Evolutionary conservation across 2,888 invertebrate species (phyloP), one percentile per base, ranked within the genome.

Genomic region (Netelia fuscicornis): DNA sequence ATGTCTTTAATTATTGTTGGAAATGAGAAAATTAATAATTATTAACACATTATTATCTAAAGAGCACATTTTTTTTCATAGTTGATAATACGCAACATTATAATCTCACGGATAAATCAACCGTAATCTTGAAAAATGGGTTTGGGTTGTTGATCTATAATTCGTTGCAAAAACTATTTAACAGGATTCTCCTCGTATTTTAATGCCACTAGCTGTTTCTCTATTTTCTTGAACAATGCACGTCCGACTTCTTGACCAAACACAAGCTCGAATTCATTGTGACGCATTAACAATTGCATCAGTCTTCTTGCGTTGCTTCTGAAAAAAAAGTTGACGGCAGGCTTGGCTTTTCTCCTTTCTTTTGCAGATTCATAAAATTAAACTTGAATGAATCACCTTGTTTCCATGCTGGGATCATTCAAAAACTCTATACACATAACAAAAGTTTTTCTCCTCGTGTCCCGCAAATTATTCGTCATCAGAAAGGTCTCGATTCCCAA

Each of bases 121-220:
- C 10, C 13, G 10, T 3, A 11, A 13, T 11, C 0, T 48, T 11
- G 1, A 56, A 56, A 56, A 56, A 20, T 20, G 20, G 20, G 20
- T 20, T 20, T 20, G 20, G 20, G 20, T 17, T 2, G 56, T 8
- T 56, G 5, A n/a, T 56, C 56, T 9, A 56, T n/a, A 56, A 52
- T 56, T n/a, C 56, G 17, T 30, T 25, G 10, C 8, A 44, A 13
- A 20, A 25, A 62, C 60, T 8, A 74, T 11, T 62, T 62, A 2
- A 25, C 25, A 3, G 3, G 37, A 37, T 42, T 78, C 20, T 42
- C 56, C 9, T 75, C 65, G 52, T 89, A 90, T 44, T 88, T 90
- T 48, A 90, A 87, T 13, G 80, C 71, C n/a, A 90, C 76, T 10
- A 90, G 76, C 75, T 87, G 86, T 62, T 89, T 88, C 37, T 89